A percentile compares a stretch with the other conserved stretches of the same genome.
Conservation (phyloP, 2,113 vertebrate species). For the Arvicanthis niloticus region DNA sequence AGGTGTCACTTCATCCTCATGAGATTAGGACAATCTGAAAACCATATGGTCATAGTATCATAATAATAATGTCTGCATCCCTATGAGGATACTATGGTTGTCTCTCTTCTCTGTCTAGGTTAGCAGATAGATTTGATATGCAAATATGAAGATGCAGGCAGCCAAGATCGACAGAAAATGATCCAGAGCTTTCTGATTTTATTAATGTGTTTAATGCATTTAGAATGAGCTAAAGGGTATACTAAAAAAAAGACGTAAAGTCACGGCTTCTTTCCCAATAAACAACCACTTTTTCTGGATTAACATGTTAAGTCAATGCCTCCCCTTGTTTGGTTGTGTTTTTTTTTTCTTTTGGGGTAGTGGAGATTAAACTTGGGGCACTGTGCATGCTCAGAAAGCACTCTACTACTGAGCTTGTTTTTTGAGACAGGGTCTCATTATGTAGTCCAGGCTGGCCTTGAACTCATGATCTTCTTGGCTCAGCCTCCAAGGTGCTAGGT, state of each 20-base stretch:
- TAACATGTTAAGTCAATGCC: not conserved
- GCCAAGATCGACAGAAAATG: not conserved
- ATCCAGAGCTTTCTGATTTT: not conserved
- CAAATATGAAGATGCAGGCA: not conserved
- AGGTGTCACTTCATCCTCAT: not conserved
- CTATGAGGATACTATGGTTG: not conserved
- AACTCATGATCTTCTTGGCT: not conserved
- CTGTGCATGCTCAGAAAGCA: not conserved
- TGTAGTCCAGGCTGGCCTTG: not conserved
- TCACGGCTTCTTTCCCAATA: not conserved
- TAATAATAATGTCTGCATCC: not conserved
- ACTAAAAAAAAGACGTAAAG: not conserved
- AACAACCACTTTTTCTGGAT: not conserved
- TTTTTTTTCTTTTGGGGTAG: not conserved
- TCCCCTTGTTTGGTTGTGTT: not conserved
- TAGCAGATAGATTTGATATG: not conserved
- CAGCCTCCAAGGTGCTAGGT: not conserved
- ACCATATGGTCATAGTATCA: not conserved
- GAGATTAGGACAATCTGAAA: not conserved
- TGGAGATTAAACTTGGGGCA: not conserved
- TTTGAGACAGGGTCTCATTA: not conserved
- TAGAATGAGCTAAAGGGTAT: not conserved
- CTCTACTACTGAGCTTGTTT: not conserved
- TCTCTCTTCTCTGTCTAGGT: not conserved
- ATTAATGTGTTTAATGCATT: slow-evolving; percentile 22